phyloP scores from a whole-genome alignment of 2,888 invertebrate genomes.

The Strigamia transsilvanica region DNA sequence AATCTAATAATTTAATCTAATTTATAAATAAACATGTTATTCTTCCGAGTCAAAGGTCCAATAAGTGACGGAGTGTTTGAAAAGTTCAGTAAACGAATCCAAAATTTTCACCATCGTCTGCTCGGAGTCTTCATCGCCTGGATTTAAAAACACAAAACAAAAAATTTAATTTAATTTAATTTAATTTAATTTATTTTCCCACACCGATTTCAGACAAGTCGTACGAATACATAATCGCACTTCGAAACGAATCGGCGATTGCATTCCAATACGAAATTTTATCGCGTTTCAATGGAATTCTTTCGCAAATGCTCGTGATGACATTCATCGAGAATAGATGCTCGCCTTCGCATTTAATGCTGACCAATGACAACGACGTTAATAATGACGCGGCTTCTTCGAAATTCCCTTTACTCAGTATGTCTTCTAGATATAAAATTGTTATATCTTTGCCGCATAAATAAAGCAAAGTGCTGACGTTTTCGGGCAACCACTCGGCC shows the following conservation, averaged over 20 bases:
- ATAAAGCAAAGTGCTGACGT: neutral
- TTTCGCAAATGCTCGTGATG: neutral
- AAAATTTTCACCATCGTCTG: neutral
- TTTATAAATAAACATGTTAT: neutral
- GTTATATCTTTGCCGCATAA: conserved; percentile 2
- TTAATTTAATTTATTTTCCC: neutral
- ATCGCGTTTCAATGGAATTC: neutral
- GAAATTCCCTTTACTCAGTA: neutral
- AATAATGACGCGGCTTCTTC: neutral
- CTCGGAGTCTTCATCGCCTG: neutral
- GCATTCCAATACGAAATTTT: neutral
- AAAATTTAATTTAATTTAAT: neutral
- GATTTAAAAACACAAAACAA: neutral
- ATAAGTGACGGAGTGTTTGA: neutral
- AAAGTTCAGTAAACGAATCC: neutral
- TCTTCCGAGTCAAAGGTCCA: conserved; percentile 6
- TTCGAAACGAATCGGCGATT: neutral
- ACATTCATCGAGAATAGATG: neutral
- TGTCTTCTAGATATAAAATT: neutral
- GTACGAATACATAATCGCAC: neutral
- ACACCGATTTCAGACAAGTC: conserved; percentile 1
- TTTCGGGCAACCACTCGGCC: neutral
- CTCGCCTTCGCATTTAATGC: neutral
- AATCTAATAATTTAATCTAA: no score
- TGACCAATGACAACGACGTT: neutral